A percentile compares a stretch with the other conserved stretches of the same genome.
These are phyloP conservation scores for Syncerus caffer DNA, from an alignment of 2,797 vertebrate genomes.

Conservation along the genomic window DNA sequence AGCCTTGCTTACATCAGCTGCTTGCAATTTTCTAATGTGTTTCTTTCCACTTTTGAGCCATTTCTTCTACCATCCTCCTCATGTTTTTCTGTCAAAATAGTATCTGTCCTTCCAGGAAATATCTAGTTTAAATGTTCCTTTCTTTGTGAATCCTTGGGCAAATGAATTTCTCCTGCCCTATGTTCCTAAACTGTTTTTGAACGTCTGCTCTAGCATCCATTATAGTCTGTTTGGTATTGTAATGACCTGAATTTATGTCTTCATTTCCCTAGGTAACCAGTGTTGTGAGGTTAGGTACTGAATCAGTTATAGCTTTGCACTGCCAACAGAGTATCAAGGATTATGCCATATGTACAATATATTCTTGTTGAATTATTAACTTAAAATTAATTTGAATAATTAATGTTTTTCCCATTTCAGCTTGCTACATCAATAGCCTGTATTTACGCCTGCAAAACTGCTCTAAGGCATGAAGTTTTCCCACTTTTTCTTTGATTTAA, in stretches of 20 bases:
- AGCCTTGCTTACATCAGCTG: not conserved
- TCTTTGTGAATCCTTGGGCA: not conserved
- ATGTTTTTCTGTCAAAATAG: not conserved
- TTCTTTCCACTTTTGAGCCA: not conserved
- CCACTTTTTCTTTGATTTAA: not conserved
- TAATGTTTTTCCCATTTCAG: not conserved
- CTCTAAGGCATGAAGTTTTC: not conserved
- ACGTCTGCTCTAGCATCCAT: not conserved
- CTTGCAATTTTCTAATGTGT: not conserved
- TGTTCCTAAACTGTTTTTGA: not conserved
- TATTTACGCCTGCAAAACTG: not conserved
- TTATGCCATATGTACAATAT: not conserved
- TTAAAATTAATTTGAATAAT: constrained; percentile 33
- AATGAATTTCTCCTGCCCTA: not conserved
- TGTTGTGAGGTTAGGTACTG: not conserved
- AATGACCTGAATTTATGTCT: not conserved
- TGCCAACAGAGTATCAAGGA: not conserved
- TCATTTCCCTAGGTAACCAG: not conserved
- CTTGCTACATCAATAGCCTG: not conserved
- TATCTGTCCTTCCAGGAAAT: not conserved
- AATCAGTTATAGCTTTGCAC: not conserved
- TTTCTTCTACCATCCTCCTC: not conserved
- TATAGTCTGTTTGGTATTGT: not conserved
- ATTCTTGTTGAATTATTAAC: not conserved
- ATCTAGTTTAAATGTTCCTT: not conserved